Base-by-base conservation (phyloP, 2,113 vertebrate species). In the Antigone vipio region DNA sequence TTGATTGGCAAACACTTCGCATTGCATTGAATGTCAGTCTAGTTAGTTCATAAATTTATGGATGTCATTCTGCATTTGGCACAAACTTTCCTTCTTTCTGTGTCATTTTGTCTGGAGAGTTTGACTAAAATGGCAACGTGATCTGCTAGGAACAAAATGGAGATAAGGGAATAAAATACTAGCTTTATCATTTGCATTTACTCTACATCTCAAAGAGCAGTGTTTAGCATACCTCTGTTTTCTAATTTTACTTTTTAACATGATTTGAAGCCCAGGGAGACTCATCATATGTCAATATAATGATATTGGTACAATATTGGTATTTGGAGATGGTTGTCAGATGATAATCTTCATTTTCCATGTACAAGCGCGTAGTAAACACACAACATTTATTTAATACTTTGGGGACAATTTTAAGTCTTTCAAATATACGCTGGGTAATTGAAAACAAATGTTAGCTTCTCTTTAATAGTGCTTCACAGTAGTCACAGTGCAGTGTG, bases 371-470 rank as follows among this genome's bases (percentile, higher is more conserved):
- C 19, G 2, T 49, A 30, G 87, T 89, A 96, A 96, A 89, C 84
- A 79, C 86, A 40, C 63, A 23, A 12, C 13, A 7, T 21, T 58
- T 5, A 55, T 19, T 38, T 5, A 42, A 91, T 91, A 7, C 91
- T 77, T 79, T 2, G 52, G 94, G 92, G 92, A 62, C 47, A 32
- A 21, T 71, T 69, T 69, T 55, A 60, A 15, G 58, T 21, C 79
- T 95, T 86, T 77, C 64, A 53, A 15, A 81, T 88, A 26, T 56
- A 35, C 5, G 0, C 69, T 35, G 58, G 50, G 34, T 88, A 91
- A 45, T 85, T 88, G 68, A 40, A 76, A 89, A 91, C 86, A 95
- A 94, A 93, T 78, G 86, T 95, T 96, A 64, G 72, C 45, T 91
- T 85, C 45, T 79, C 63, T 92, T 85, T 79, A 82, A 64, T 56